phyloP scores from a whole-genome alignment of 2,797 vertebrate genomes.

The Tokudaia muenninki region DNA sequence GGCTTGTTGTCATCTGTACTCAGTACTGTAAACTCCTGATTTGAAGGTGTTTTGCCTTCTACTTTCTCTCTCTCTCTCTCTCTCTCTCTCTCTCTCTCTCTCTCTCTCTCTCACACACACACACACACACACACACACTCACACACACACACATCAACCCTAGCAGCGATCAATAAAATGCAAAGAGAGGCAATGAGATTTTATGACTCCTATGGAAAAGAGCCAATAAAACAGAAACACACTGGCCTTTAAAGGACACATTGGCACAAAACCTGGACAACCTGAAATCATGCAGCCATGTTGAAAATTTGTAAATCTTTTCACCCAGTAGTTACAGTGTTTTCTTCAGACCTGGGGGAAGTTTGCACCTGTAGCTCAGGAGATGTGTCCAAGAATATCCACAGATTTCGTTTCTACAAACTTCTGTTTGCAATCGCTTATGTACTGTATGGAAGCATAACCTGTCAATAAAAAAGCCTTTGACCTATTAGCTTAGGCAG shows the following conservation, averaged over 20 bases:
- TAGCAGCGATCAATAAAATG: background rate
- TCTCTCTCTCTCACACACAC: background rate
- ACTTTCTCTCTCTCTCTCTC: background rate
- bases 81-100: background rate
- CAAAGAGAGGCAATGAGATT: background rate
- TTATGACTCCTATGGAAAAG: background rate
- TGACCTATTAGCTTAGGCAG: background rate
- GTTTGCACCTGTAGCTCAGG: background rate
- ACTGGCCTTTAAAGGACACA: background rate
- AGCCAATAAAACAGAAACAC: background rate
- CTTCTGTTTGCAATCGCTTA: background rate
- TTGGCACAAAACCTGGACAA: background rate
- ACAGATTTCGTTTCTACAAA: background rate
- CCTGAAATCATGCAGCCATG: background rate
- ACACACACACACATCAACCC: too few relatives aligned
- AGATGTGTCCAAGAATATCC: background rate
- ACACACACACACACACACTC: too few relatives aligned
- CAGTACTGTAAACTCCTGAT: background rate
- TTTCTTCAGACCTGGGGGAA: background rate
- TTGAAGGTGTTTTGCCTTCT: background rate
- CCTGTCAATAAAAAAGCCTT: background rate
- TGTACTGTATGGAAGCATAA: background rate
- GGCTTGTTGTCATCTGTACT: background rate
- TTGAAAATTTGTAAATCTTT: slow-evolving; percentile 10
- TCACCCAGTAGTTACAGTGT: background rate